Evolutionary conservation across 2,888 invertebrate species (phyloP), one percentile per base, ranked within the genome.

Genomic region (Xestia rhomboidea): DNA sequence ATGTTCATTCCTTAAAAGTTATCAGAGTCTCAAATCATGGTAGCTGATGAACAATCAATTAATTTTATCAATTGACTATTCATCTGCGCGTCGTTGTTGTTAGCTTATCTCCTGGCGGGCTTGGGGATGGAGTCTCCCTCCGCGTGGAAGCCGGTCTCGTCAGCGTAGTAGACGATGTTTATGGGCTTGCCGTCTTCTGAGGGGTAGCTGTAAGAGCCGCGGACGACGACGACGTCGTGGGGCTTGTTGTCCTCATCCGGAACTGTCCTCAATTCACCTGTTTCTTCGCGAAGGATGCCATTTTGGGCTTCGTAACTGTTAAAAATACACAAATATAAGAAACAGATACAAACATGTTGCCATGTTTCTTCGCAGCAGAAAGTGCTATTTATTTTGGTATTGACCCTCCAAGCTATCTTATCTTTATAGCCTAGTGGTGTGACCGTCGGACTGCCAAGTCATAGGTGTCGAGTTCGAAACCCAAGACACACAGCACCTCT

Each of bases 141-240:
- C 2, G 97, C 96, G 82, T 97, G 97, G 97, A 94, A 98, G 83
- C 98, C 98, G 82, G 93, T 97, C 93, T 98, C 97, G 85, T 98
- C 97, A 72, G 97, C 97, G 79, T 90, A 91, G 94, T 97, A 98
- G 71, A 90, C 95, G 85, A 97, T 82, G 51, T 91, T 90, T 83
- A 97, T 96, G 3, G 93, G 92, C n/a, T 95, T 95, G 82, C 98
- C 98, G 4, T 97, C 97, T 0, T 95, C 93, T 77, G 97, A 94
- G 7, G 95, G 93, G 94, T 97, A 98, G 0, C 96, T 93, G 93
- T 95, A 97, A 1, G 96, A 94, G n/a, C 98, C 98, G 81, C 97
- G 97, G 46, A 97, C 97, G 0, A 97, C 95, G 87, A 97, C 95
- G 24, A 97, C 97, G 68, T 91, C 91, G 24, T 96, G 96, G 62